A percentile compares a stretch with the other conserved stretches of the same genome.
Evolutionary conservation across 1,140 invertebrate species (phyloP).

Genomic region (Bombyx mandarina): DNA sequence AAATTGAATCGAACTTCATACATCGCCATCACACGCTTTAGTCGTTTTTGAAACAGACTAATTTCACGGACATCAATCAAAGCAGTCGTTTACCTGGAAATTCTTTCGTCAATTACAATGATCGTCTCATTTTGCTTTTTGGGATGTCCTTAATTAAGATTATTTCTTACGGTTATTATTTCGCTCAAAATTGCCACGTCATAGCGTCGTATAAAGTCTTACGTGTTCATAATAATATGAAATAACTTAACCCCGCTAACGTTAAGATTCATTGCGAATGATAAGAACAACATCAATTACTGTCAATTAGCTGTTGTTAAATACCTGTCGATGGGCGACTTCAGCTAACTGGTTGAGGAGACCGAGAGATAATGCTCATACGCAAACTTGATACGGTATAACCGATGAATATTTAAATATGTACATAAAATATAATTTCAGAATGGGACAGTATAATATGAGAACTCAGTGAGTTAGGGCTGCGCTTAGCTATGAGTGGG

Average conservation of each 20-base stretch:
- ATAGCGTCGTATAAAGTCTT: too few species aligned
- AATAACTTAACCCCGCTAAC: too few species aligned
- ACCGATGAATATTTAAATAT: not conserved
- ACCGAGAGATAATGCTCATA: not conserved
- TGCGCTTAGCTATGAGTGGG: slow-evolving; percentile 33
- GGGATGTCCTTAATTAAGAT: slow-evolving; percentile 19
- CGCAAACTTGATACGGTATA: not conserved
- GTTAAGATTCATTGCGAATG: too few species aligned
- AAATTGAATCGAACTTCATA: too few species aligned
- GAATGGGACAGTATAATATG: not conserved
- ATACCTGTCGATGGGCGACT: too few species aligned
- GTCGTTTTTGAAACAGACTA: slow-evolving; percentile 46
- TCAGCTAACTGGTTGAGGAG: not conserved
- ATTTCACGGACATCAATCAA: slow-evolving; percentile 63
- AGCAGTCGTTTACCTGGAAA: slow-evolving; percentile 58
- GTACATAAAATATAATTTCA: not conserved
- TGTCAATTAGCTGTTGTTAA: too few species aligned
- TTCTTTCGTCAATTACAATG: slow-evolving; percentile 33
- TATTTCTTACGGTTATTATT: too few species aligned
- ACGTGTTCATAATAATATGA: too few species aligned
- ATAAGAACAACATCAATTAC: too few species aligned
- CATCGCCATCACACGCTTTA: not conserved
- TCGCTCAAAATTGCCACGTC: too few species aligned
- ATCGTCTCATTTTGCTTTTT: slow-evolving; percentile 54
- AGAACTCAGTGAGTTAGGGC: slow-evolving; percentile 15